phyloP scores from a whole-genome alignment of 1,140 invertebrate genomes.

The Polypedilum vanderplanki region DNA sequence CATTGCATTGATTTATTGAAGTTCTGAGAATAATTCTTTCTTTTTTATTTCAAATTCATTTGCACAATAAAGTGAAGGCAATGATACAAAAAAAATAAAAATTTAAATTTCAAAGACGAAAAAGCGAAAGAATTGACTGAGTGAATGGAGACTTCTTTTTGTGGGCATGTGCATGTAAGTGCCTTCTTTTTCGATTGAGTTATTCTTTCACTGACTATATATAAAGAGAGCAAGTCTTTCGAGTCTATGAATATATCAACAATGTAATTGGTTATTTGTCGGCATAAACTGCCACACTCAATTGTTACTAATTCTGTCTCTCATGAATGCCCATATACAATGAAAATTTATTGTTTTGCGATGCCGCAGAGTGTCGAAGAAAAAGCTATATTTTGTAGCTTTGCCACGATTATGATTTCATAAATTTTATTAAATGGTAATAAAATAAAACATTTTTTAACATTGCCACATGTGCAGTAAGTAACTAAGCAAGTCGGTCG shows the following conservation, averaged over 20 bases:
- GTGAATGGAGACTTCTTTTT: neutral
- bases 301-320: neutral
- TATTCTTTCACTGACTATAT: neutral
- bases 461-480: too few relatives aligned
- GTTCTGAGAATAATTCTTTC: neutral
- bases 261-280: slow-evolving; percentile 27
- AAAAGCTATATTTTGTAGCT: too few relatives aligned
- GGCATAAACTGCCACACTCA: neutral
- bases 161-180: neutral
- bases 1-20: slow-evolving; percentile 13
- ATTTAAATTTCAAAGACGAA: neutral
- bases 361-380: neutral
- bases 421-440: too few relatives aligned
- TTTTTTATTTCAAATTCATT: neutral
- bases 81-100: neutral
- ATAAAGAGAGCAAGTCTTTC: neutral
- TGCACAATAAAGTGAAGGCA: neutral
- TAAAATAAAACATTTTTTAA: too few relatives aligned
- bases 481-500: too few relatives aligned
- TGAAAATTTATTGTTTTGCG: neutral
- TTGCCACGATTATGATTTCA: too few relatives aligned
- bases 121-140: neutral
- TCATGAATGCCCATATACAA: slow-evolving; percentile 8
- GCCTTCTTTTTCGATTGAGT: slow-evolving; percentile 4
- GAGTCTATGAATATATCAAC: slow-evolving; percentile 24